A percentile compares a stretch with the other conserved stretches of the same genome.
These are phyloP conservation scores for Athalia cordata DNA, from an alignment of 2,888 invertebrate genomes.

Conservation along the genomic window DNA sequence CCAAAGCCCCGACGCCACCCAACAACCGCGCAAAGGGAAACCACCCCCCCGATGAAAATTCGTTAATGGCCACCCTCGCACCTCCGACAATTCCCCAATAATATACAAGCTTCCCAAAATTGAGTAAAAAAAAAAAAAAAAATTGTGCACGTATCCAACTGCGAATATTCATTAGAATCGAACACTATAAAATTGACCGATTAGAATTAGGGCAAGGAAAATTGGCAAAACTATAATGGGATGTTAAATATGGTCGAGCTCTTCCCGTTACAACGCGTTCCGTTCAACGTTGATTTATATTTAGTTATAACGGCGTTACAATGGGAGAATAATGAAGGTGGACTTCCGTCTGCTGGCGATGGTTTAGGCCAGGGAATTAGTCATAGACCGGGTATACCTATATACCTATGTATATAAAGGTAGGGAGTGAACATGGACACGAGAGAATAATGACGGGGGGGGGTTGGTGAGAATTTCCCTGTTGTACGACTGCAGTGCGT, in stretches of 20 bases:
- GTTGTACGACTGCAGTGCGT: neutral
- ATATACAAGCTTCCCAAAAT: neutral
- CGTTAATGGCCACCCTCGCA: neutral
- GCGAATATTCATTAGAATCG: neutral
- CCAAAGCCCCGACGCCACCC: neutral
- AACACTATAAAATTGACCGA: too few relatives aligned
- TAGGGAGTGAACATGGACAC: conserved; percentile 25
- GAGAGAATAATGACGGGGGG: conserved; percentile 53
- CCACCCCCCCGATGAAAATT: neutral
- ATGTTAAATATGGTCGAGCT: too few relatives aligned
- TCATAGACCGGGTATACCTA: conserved; percentile 57
- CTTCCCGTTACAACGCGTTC: too few relatives aligned
- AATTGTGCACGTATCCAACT: neutral
- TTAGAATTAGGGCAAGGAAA: too few relatives aligned
- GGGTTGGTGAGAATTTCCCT: conserved; percentile 35
- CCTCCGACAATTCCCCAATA: neutral
- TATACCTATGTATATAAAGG: conserved; percentile 45
- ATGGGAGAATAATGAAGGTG: conserved; percentile 72
- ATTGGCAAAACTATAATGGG: too few relatives aligned
- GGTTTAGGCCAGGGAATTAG: conserved; percentile 68
- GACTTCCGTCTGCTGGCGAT: conserved; percentile 57
- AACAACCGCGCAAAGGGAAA: conserved; percentile 10
- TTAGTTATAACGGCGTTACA: conserved; percentile 65
- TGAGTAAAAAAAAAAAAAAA: neutral
- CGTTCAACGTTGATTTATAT: conserved; percentile 65